Evolutionary conservation across 2,888 invertebrate species (phyloP).

Genomic region (Hylaea fasciaria): DNA sequence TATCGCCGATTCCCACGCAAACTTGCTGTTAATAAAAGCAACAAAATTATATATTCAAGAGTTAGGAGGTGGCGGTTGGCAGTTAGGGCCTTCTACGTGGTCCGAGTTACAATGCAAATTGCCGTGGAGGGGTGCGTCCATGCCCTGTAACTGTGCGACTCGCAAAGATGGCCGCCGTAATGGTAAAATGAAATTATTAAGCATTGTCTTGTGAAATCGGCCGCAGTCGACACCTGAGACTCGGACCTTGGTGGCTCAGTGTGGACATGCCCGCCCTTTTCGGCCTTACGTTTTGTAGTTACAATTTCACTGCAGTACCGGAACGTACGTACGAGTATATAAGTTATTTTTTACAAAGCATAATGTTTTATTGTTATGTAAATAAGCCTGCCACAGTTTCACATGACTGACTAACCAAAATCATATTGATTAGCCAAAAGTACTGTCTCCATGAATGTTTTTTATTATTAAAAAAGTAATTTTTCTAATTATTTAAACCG

Average conservation of each 20-base stretch:
- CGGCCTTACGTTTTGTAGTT: not conserved
- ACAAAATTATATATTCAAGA: conserved; percentile 85
- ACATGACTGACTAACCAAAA: too few relatives aligned
- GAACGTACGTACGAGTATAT: too few relatives aligned
- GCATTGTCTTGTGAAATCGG: conserved; percentile 85
- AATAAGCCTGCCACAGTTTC: too few relatives aligned
- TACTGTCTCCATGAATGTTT: too few relatives aligned
- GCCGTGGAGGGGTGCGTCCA: conserved; percentile 81
- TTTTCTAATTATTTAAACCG: too few relatives aligned
- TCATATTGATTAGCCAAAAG: too few relatives aligned
- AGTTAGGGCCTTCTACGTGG: conserved; percentile 82
- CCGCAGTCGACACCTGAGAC: conserved; percentile 85
- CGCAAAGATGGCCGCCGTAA: conserved; percentile 84
- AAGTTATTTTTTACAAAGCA: too few relatives aligned
- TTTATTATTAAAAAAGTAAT: too few relatives aligned
- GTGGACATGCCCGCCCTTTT: conserved; percentile 59
- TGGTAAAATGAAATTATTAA: conserved; percentile 85
- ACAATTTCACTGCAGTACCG: too few relatives aligned
- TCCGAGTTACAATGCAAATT: conserved; percentile 85
- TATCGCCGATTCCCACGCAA: conserved; percentile 84
- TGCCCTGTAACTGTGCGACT: conserved; percentile 84
- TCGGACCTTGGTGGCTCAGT: conserved; percentile 61
- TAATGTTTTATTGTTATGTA: too few relatives aligned
- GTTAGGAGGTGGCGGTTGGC: conserved; percentile 83
- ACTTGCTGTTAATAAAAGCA: conserved; percentile 84